Conservation (phyloP, 2,888 invertebrate species). For the Drosophila tripunctata region DNA sequence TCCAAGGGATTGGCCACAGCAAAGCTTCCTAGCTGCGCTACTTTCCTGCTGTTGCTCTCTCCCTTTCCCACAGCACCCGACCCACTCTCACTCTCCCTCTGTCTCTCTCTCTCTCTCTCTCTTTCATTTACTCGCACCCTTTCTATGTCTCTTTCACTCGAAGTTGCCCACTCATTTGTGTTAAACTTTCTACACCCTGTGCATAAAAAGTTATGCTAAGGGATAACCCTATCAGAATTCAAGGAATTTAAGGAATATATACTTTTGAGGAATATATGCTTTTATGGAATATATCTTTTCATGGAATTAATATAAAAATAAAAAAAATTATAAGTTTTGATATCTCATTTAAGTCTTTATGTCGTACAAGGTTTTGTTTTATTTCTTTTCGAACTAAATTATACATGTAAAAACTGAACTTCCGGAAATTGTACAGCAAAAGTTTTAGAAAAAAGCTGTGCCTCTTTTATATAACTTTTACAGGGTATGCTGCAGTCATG, state of each 20-base stretch:
- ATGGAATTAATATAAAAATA: no score
- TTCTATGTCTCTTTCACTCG: slow-evolving; percentile 2
- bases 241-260: no score
- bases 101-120: background rate
- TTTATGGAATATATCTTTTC: no score
- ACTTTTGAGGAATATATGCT: no score
- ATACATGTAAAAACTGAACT: no score
- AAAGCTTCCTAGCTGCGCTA: slow-evolving; percentile 29
- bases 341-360: no score
- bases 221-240: slow-evolving; percentile 2
- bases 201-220: slow-evolving; percentile 4
- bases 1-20: slow-evolving; percentile 7
- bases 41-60: slow-evolving; percentile 6
- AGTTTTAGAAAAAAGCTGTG: no score
- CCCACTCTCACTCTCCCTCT: background rate
- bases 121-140: slow-evolving; percentile 11
- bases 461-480: background rate
- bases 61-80: background rate
- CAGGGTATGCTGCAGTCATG: slow-evolving; percentile 24
- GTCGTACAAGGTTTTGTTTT: no score
- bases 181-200: slow-evolving; percentile 53
- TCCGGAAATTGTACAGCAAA: no score
- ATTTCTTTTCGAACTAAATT: no score
- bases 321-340: no score
- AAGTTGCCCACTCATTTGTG: slow-evolving; percentile 60